A percentile compares a stretch with the other conserved stretches of the same genome.
phyloP scores from a whole-genome alignment of 2,113 vertebrate species.

The Percopsis transmontana region DNA sequence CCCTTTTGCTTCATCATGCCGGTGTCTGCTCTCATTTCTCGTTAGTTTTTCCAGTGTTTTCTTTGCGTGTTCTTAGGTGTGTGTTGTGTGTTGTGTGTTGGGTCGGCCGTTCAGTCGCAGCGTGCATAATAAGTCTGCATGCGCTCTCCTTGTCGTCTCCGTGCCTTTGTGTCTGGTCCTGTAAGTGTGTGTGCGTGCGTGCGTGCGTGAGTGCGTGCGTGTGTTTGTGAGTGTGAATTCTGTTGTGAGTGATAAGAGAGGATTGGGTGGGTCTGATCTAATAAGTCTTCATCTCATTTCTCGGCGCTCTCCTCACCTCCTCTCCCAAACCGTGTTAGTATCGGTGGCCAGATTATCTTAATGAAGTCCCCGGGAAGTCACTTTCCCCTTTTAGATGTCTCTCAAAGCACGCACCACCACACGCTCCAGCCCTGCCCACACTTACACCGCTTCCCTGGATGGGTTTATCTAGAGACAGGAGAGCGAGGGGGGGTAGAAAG shows the following conservation, averaged over 20 bases:
- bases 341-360: slow-evolving; percentile 79
- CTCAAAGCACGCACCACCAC: slow-evolving; percentile 23
- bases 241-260: slow-evolving; percentile 55
- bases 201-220: slow-evolving; percentile 19
- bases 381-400: slow-evolving; percentile 52
- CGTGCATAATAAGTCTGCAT: slow-evolving; percentile 1
- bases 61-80: not conserved
- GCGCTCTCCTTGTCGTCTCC: not conserved
- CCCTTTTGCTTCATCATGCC: not conserved
- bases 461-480: not conserved
- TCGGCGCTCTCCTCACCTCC: slow-evolving; percentile 72
- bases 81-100: not conserved
- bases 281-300: slow-evolving; percentile 81
- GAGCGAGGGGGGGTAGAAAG: not conserved
- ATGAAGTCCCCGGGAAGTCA: slow-evolving; percentile 80
- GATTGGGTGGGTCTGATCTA: slow-evolving; percentile 77
- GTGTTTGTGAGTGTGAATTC: slow-evolving; percentile 52
- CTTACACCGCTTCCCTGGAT: not conserved
- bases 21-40: not conserved
- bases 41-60: not conserved
- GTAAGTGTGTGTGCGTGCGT: slow-evolving; percentile 13
- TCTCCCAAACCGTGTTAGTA: slow-evolving; percentile 78
- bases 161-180: slow-evolving; percentile 21
- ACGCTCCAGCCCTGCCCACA: slow-evolving; percentile 2
- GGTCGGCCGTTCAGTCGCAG: not conserved